phyloP scores from a whole-genome alignment of 2,113 vertebrate species.

The Oriolus oriolus region DNA sequence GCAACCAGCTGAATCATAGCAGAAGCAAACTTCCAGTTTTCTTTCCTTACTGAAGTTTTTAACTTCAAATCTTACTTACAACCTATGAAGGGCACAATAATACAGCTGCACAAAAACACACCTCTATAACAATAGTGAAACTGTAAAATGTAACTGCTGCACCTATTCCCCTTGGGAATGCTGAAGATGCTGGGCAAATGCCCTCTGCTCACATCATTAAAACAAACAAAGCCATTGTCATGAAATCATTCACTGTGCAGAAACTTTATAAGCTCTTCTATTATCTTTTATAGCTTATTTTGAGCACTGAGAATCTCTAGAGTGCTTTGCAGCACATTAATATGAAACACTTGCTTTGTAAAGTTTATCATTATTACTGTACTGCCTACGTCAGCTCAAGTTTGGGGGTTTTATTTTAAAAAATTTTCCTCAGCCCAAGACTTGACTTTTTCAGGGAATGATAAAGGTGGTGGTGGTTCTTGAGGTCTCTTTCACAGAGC shows the following conservation, averaged over 20 bases:
- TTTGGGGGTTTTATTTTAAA: neutral
- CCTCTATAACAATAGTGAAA: neutral
- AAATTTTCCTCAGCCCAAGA: neutral
- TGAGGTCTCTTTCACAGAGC: neutral
- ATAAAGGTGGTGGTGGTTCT: neutral
- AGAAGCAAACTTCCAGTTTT: neutral
- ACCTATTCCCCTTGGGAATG: neutral
- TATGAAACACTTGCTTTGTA: slow-evolving; percentile 6
- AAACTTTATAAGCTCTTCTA: slow-evolving; percentile 35
- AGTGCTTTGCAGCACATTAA: slow-evolving; percentile 26
- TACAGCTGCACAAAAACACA: neutral
- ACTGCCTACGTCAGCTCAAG: neutral
- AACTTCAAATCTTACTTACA: neutral
- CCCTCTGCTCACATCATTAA: slow-evolving; percentile 36
- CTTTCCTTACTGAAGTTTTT: neutral
- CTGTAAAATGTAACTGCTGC: neutral
- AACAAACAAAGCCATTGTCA: slow-evolving; percentile 36
- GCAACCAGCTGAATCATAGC: neutral
- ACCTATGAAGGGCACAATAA: neutral
- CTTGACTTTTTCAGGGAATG: neutral
- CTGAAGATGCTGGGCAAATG: neutral
- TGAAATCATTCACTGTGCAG: slow-evolving; percentile 28
- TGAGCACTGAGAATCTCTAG: neutral
- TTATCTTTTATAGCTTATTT: slow-evolving; percentile 47
- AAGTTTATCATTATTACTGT: slow-evolving; percentile 31